Evolutionary conservation across 2,797 vertebrate genomes (phyloP).

Genomic region (Nyctalus aviator): DNA sequence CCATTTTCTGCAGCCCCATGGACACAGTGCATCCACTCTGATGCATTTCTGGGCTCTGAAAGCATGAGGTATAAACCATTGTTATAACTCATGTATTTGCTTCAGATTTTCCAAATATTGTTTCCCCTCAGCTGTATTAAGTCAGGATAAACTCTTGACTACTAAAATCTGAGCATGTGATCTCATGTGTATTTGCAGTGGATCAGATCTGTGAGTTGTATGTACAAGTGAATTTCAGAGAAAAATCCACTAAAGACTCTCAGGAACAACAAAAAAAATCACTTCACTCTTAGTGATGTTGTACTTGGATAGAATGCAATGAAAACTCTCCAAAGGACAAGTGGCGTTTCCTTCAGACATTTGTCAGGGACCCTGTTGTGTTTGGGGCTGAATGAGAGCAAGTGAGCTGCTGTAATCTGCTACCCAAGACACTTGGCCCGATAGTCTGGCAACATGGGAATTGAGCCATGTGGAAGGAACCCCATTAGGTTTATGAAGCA

Average conservation of each 20-base stretch:
- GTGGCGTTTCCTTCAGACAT: background rate
- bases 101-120: background rate
- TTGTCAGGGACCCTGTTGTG: background rate
- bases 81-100: background rate
- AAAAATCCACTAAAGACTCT: background rate
- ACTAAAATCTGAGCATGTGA: background rate
- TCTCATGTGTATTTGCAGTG: background rate
- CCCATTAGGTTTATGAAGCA: background rate
- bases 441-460: background rate
- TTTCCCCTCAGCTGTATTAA: background rate
- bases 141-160: background rate
- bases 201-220: background rate
- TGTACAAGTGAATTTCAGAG: background rate
- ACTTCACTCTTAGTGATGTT: conserved; percentile 34
- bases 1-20: background rate
- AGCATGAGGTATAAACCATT: background rate
- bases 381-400: background rate
- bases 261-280: background rate
- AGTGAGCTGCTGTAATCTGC: background rate
- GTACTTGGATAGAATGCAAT: background rate
- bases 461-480: conserved; percentile 15
- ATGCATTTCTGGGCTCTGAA: background rate
- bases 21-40: background rate
- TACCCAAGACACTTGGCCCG: background rate
- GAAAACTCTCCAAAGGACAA: background rate